Conservation (phyloP, 2,888 invertebrate species). For the Dascillus cervinus region DNA sequence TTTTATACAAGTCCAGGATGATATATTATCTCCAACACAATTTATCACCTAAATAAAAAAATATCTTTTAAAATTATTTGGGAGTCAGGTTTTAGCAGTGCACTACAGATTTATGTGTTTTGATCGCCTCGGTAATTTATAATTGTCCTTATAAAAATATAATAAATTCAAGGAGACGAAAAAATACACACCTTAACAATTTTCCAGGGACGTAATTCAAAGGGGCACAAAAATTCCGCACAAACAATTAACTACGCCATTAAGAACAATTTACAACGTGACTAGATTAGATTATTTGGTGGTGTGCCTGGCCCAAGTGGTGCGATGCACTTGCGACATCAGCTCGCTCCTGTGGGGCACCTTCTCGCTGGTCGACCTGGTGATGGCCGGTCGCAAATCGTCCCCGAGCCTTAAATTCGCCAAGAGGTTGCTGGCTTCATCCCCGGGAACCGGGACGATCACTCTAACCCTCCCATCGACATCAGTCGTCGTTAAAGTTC, state of each 20-base stretch:
- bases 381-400: constrained; percentile 51
- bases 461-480: constrained; percentile 54
- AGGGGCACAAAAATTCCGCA: too few species aligned
- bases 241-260: too few species aligned
- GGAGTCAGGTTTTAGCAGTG: too few species aligned
- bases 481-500: constrained; percentile 54
- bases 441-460: constrained; percentile 51
- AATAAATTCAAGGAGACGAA: too few species aligned
- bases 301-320: constrained; percentile 81
- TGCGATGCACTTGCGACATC: constrained; percentile 74
- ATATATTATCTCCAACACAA: too few species aligned
- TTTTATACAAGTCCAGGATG: too few species aligned
- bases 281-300: constrained; percentile 55
- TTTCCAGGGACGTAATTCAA: too few species aligned
- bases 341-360: constrained; percentile 78
- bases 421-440: constrained; percentile 34
- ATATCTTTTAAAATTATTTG: not conserved
- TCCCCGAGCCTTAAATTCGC: constrained; percentile 49
- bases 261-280: too few species aligned
- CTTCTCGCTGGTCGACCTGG: constrained; percentile 77
- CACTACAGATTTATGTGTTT: too few species aligned
- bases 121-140: too few species aligned
- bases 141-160: too few species aligned
- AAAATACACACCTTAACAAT: constrained; percentile 1
- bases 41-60: not conserved